Base-by-base conservation (phyloP, 2,888 invertebrate genomes). In the Hedya salicella region DNA sequence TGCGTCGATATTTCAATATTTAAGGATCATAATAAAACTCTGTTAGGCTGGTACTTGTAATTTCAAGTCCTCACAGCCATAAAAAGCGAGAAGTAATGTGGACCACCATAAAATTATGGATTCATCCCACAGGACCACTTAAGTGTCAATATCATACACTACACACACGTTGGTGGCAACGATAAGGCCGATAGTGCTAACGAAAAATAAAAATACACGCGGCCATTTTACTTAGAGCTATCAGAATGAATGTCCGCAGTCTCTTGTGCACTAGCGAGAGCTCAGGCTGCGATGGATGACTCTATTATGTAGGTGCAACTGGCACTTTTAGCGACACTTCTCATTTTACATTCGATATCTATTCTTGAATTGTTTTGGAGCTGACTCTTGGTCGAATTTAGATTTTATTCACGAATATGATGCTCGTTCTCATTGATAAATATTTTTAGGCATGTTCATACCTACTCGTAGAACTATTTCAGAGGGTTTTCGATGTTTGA, bases 1-100 rank as follows among this genome's bases (percentile, higher is more conserved):
- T 25, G n/a, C 40, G 16, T 40, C 40, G 8, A 57, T 42, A 56
- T 57, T 44, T 19, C 25, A 59, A 44, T 36, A 59, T 59, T 40
- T 5, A 59, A 50, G 44, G 42, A 50, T 57, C 40, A 21, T 25
- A 49, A 64, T 62, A 57, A 39, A 48, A 62, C 4, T 8, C 53
- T 39, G 46, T 57, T 50, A 40, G 48, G 46, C 21, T 14, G 32
- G 13, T 36, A 56, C 42, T 40, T 13, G 16, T 64, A 42, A 39
- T 54, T 40, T n/a, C 16, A 57, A 64, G 42, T 64, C 64, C 49
- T 21, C 17, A 56, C 48, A 67, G 73, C 75, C 80, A 84, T 87
- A 87, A 87, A 87, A 83, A 72, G 70, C 75, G 80, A 83, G 84
- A 85, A 83, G 77, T 80, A 75, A 84, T 76, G 72, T 74, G 73